These are phyloP conservation scores for Siniperca chuatsi DNA, from an alignment of 2,113 vertebrate species.

Conservation along the genomic window DNA sequence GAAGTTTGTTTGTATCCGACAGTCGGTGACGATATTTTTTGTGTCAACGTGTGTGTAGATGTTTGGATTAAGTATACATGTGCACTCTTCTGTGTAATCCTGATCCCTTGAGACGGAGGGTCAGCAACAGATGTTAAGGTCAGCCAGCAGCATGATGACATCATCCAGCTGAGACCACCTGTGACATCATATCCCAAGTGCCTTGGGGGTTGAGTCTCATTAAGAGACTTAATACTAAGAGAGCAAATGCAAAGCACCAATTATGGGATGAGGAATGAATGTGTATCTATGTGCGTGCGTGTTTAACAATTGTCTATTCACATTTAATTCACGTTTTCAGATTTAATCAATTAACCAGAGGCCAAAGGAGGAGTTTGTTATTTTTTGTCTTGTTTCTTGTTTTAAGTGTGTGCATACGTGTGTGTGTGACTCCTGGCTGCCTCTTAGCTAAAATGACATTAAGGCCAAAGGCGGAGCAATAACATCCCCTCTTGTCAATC, in stretches of 20 bases:
- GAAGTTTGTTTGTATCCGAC: neutral
- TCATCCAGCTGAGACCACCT: slow-evolving; percentile 59
- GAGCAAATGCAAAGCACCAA: slow-evolving; percentile 22
- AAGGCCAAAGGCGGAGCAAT: slow-evolving; percentile 43
- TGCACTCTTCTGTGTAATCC: slow-evolving; percentile 33
- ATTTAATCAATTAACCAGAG: slow-evolving; percentile 47
- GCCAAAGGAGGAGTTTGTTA: slow-evolving; percentile 47
- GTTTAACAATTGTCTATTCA: slow-evolving; percentile 22
- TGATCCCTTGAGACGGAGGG: slow-evolving; percentile 29
- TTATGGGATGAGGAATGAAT: neutral
- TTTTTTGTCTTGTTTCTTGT: slow-evolving; percentile 41
- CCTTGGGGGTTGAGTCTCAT: slow-evolving; percentile 40
- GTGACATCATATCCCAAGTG: slow-evolving; percentile 57
- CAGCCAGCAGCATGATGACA: slow-evolving; percentile 57
- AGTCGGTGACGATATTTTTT: neutral
- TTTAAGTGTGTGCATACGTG: neutral
- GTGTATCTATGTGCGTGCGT: neutral
- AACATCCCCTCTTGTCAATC: slow-evolving; percentile 55
- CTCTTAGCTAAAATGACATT: slow-evolving; percentile 45
- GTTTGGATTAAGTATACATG: slow-evolving; percentile 32
- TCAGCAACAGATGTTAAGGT: slow-evolving; percentile 27
- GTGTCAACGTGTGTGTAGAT: slow-evolving; percentile 2
- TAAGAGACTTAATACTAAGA: slow-evolving; percentile 21
- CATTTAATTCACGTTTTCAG: slow-evolving; percentile 25
- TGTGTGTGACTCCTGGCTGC: slow-evolving; percentile 36